phyloP scores from a whole-genome alignment of 2,797 vertebrate genomes.

The Myotis daubentonii region DNA sequence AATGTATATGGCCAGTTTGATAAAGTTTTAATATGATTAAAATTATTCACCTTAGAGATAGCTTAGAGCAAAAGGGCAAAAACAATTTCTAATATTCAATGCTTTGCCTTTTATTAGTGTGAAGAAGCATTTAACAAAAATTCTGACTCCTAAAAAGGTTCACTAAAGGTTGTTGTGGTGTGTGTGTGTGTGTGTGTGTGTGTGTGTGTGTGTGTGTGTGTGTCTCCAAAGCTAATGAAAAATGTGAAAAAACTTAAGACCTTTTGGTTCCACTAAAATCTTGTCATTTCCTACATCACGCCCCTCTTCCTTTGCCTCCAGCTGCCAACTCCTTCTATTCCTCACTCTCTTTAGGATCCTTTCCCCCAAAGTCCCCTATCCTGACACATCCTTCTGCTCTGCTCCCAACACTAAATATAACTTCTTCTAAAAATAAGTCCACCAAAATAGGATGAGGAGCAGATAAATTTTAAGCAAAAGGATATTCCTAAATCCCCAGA shows the following conservation, averaged over 20 bases:
- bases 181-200: neutral
- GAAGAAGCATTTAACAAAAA: conserved; percentile 39
- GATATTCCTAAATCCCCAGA: neutral
- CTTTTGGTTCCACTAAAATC: neutral
- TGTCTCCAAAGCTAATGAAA: neutral
- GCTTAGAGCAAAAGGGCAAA: neutral
- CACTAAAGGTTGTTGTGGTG: neutral
- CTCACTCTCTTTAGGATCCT: neutral
- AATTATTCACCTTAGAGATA: neutral
- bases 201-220: no score
- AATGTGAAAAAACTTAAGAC: neutral
- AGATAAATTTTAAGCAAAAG: neutral
- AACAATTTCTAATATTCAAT: neutral
- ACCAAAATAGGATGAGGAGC: neutral
- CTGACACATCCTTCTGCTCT: neutral
- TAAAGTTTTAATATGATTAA: neutral
- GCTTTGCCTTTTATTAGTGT: neutral
- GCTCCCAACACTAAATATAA: neutral
- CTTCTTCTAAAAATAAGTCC: neutral
- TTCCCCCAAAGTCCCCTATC: neutral
- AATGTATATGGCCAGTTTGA: neutral
- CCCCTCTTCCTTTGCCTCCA: neutral
- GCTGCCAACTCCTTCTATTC: neutral
- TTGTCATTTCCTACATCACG: neutral
- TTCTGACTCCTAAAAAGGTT: neutral